phyloP scores from a whole-genome alignment of 2,113 vertebrate genomes.

The Ctenomys sociabilis region DNA sequence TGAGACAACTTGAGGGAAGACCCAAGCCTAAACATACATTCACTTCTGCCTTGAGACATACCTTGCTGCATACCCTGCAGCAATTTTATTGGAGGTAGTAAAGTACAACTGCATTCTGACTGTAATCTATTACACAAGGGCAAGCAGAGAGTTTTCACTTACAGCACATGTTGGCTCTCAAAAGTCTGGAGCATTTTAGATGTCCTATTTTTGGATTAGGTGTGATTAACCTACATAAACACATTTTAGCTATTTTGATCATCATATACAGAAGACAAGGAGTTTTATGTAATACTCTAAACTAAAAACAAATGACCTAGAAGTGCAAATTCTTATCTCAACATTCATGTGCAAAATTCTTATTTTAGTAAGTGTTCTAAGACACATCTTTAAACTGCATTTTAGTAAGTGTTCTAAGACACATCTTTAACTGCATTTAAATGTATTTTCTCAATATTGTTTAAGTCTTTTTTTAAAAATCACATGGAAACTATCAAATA shows the following conservation, averaged over 20 bases:
- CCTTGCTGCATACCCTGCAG: neutral
- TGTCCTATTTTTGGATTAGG: neutral
- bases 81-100: neutral
- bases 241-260: neutral
- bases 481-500: neutral
- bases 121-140: neutral
- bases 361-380: constrained; percentile 70
- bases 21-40: neutral
- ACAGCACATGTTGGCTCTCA: neutral
- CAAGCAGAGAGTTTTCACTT: neutral
- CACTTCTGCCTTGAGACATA: neutral
- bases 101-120: neutral
- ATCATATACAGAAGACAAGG: constrained; percentile 37
- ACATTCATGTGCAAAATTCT: constrained; percentile 32
- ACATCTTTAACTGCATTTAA: constrained; percentile 74
- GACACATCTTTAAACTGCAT: constrained; percentile 74
- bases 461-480: neutral
- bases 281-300: constrained; percentile 35
- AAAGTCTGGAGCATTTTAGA: neutral
- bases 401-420: constrained; percentile 64
- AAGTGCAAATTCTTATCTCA: constrained; percentile 52
- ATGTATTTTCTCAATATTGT: constrained; percentile 62
- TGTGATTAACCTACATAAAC: neutral
- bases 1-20: neutral
- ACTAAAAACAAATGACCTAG: constrained; percentile 69